phyloP scores from a whole-genome alignment of 2,888 invertebrate genomes.

The Gastrophysa polygoni region DNA sequence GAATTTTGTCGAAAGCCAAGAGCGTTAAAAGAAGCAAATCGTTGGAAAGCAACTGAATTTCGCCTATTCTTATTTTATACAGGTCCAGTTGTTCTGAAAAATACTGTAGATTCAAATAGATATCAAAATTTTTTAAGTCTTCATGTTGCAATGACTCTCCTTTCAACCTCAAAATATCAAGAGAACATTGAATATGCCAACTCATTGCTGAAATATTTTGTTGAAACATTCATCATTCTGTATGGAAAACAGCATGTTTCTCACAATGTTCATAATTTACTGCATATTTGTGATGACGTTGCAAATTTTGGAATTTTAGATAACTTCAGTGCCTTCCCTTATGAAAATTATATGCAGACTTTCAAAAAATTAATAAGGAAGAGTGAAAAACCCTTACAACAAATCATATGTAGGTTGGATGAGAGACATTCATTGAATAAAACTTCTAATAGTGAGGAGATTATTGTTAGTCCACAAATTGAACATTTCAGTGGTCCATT shows the following conservation, averaged over 20 bases:
- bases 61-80: too few relatives aligned
- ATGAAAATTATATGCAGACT: conserved; percentile 5
- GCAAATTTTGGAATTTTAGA: conserved; percentile 14
- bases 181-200: conserved; percentile 21
- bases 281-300: conserved; percentile 1
- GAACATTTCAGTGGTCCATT: conserved; percentile 4
- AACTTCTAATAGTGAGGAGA: neutral
- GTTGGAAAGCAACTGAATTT: neutral
- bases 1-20: conserved; percentile 3
- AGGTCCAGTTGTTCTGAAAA: neutral
- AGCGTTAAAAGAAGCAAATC: conserved; percentile 7
- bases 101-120: neutral
- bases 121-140: conserved; percentile 1
- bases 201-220: conserved; percentile 29
- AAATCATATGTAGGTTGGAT: conserved; percentile 1
- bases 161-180: neutral
- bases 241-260: conserved; percentile 20
- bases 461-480: neutral
- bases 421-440: neutral
- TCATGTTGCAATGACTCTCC: conserved; percentile 6
- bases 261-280: conserved; percentile 3
- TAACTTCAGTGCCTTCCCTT: conserved; percentile 15
- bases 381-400: conserved; percentile 1
- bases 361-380: conserved; percentile 5
- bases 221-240: conserved; percentile 31